Evolutionary conservation across 2,888 invertebrate genomes (phyloP).

Genomic region (Eugnorisma glareosa): DNA sequence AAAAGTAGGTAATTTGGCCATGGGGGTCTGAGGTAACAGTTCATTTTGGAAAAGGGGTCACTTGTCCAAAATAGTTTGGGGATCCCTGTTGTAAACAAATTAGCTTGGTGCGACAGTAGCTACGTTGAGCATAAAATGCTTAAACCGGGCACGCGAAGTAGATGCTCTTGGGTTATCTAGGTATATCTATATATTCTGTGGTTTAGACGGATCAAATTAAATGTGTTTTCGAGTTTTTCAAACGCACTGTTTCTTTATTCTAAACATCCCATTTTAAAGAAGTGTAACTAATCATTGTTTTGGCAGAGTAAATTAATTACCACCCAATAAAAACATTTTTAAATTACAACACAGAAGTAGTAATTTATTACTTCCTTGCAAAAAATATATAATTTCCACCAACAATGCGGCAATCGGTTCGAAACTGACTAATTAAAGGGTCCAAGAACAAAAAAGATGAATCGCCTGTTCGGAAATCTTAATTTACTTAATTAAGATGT

Average conservation of each 20-base stretch:
- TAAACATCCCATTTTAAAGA: not conserved
- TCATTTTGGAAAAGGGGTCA: too few relatives aligned
- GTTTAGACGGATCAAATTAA: not conserved
- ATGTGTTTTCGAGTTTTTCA: not conserved
- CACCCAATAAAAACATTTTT: not conserved
- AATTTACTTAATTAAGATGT: slow-evolving; percentile 84
- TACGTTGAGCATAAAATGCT: too few relatives aligned
- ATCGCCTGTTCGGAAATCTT: slow-evolving; percentile 78
- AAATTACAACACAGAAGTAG: slow-evolving; percentile 15
- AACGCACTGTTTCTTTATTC: not conserved
- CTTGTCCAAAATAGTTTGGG: too few relatives aligned
- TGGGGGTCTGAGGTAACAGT: too few relatives aligned
- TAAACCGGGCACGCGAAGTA: too few relatives aligned
- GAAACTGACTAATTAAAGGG: slow-evolving; percentile 75
- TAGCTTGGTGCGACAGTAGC: too few relatives aligned
- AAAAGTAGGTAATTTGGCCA: too few relatives aligned
- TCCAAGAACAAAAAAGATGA: slow-evolving; percentile 76
- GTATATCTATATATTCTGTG: too few relatives aligned
- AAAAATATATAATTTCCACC: slow-evolving; percentile 31
- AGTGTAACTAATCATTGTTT: slow-evolving; percentile 3
- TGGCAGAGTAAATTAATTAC: slow-evolving; percentile 1
- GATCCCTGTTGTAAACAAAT: too few relatives aligned
- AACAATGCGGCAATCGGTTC: slow-evolving; percentile 57
- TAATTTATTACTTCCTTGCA: not conserved
- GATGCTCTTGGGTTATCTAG: too few relatives aligned